A percentile compares a stretch with the other conserved stretches of the same genome.
phyloP scores from a whole-genome alignment of 2,113 vertebrate species.

The Fulica atra region DNA sequence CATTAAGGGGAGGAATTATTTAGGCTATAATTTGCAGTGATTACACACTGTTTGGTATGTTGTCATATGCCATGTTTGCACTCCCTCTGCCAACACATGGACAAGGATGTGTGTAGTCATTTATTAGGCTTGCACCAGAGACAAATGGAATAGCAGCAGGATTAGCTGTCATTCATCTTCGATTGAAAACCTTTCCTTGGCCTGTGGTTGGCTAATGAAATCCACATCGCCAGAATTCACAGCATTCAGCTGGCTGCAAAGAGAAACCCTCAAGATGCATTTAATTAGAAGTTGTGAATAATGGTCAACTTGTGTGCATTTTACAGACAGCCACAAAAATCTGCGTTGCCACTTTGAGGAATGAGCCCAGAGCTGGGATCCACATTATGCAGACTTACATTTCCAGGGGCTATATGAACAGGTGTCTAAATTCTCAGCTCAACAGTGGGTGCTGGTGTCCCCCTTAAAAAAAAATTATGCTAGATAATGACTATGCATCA shows the following conservation, averaged over 20 bases:
- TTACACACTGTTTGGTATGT: constrained; percentile 44
- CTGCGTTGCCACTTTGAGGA: constrained; percentile 32
- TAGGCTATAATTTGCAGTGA: constrained; percentile 46
- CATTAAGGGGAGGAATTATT: constrained; percentile 18
- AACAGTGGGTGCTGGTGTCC: neutral
- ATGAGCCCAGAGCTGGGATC: neutral
- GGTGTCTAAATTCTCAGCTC: constrained; percentile 45
- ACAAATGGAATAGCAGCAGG: constrained; percentile 40
- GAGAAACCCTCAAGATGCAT: constrained; percentile 63
- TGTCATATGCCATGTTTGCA: constrained; percentile 63
- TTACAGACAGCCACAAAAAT: constrained; percentile 49
- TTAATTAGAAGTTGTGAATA: constrained; percentile 64
- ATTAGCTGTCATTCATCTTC: constrained; percentile 50
- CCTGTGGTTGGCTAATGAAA: constrained; percentile 67
- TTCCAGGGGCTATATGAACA: constrained; percentile 42
- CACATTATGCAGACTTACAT: neutral
- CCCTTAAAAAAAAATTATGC: neutral
- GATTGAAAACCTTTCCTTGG: constrained; percentile 3
- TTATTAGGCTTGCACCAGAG: constrained; percentile 32
- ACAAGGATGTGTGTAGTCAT: constrained; percentile 22
- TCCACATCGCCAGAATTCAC: constrained; percentile 42
- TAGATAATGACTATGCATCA: neutral
- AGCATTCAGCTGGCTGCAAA: constrained; percentile 45
- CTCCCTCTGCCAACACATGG: constrained; percentile 55
- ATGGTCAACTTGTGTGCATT: constrained; percentile 52